These are phyloP conservation scores for Drosophila barbarae DNA, from an alignment of 2,888 invertebrate species.

Conservation along the genomic window DNA sequence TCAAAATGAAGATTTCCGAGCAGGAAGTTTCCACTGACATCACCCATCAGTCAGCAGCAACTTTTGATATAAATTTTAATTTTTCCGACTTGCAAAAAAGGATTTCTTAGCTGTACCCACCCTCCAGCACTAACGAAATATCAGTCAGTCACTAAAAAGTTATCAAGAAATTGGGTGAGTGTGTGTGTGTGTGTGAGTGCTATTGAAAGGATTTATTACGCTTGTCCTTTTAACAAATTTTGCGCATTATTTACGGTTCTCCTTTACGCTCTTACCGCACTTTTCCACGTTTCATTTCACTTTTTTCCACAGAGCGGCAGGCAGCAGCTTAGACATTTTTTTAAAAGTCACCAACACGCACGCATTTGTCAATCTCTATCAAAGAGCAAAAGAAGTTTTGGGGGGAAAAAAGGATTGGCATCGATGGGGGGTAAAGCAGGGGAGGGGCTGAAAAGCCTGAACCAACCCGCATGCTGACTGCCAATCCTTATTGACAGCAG, in stretches of 20 bases:
- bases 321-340: constrained; percentile 69
- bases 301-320: constrained; percentile 45
- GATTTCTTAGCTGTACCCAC: constrained; percentile 33
- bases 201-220: constrained; percentile 72
- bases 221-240: constrained; percentile 74
- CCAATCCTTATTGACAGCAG: constrained; percentile 74
- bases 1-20: constrained; percentile 33
- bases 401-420: constrained; percentile 20
- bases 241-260: constrained; percentile 68
- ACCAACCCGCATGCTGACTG: constrained; percentile 54
- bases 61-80: constrained; percentile 62
- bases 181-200: constrained; percentile 48
- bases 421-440: background rate
- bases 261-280: constrained; percentile 42
- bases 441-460: constrained; percentile 10
- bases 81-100: constrained; percentile 33
- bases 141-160: constrained; percentile 61
- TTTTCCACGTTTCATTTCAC: constrained; percentile 62
- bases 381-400: constrained; percentile 34
- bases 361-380: constrained; percentile 72
- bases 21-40: constrained; percentile 27
- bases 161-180: constrained; percentile 63
- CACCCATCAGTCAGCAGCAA: constrained; percentile 51
- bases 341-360: constrained; percentile 74
- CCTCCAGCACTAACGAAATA: constrained; percentile 30